Evolutionary conservation across 37 sponge, comb jelly and placozoan species (phyloP), one percentile per base, ranked within the genome.

Genomic region (Ianthella basta): DNA sequence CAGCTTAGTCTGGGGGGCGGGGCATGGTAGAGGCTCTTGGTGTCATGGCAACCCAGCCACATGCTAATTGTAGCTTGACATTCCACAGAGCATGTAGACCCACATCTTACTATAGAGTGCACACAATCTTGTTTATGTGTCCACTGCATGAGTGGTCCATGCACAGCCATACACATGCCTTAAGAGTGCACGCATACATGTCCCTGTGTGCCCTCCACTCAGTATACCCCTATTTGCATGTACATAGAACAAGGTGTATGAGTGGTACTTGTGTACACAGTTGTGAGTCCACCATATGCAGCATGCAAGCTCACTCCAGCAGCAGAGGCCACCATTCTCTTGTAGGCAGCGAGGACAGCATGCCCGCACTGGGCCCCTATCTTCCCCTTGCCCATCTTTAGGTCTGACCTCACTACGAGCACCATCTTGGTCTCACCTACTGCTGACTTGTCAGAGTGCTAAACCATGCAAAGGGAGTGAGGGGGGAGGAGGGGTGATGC

Each of bases 311-410:
- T 6, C 67, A 94, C 95, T 79, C 82, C 68, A 35, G 78, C 55
- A 29, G 88, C 57, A 30, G 53, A 79, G 18, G 29, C 35, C 82
- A 80, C 10, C 78, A 87, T 54, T 40, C 87, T 85, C 55, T 81
- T 87, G 72, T 94, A 94, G 14, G 87, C 89, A 23, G 87, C 92
- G 13, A 94, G 53, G 24, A 89, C 95, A 29, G 92, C 95, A 84
- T 94, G 95, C 10, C 89, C 89, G 66, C 92, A 91, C 95, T 97
- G 97, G 36, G 97, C 97, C 10, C 91, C 93, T 0, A 92, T 82
- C 80, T 97, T 95, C 18, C 99, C 99, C 68, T 99, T 99, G n/a
- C 97, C 95, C 99, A 99, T 99, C 82, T 95, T 94, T 40, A 99
- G 87, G 72, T 99, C 99, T 65, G 87, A 90, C 40, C 99, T 67